phyloP scores from a whole-genome alignment of 2,888 invertebrate genomes.

The Eupeodes latifasciatus region DNA sequence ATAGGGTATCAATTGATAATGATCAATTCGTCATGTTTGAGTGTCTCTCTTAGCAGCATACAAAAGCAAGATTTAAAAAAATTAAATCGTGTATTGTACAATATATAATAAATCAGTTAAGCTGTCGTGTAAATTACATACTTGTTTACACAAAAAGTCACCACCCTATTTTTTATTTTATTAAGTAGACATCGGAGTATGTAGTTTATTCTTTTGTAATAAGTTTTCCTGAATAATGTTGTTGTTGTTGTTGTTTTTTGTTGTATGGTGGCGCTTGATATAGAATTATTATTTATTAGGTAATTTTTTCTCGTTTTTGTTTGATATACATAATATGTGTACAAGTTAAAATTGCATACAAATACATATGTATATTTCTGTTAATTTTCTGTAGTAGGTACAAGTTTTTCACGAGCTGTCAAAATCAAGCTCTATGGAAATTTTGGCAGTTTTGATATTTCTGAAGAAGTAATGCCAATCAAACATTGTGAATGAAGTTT shows the following conservation, averaged over 20 bases:
- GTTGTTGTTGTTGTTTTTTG: background rate
- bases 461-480: too few relatives aligned
- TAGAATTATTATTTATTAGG: background rate
- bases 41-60: background rate
- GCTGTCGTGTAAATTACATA: constrained; percentile 35
- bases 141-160: constrained; percentile 5
- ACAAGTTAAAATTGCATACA: too few relatives aligned
- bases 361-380: too few relatives aligned
- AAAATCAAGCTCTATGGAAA: too few relatives aligned
- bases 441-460: too few relatives aligned
- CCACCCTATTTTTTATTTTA: background rate
- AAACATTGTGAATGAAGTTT: too few relatives aligned
- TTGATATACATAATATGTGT: too few relatives aligned
- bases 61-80: background rate
- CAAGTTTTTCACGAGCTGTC: too few relatives aligned
- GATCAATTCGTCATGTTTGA: constrained; percentile 25
- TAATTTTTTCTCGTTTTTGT: too few relatives aligned
- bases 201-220: background rate
- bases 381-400: too few relatives aligned
- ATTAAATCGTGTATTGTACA: background rate
- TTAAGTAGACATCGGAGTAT: background rate
- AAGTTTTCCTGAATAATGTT: background rate
- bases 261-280: background rate
- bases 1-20: constrained; percentile 13
- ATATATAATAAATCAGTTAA: constrained; percentile 24